Conservation (phyloP, 2,797 vertebrate genomes). For the Aplochiton taeniatus region DNA sequence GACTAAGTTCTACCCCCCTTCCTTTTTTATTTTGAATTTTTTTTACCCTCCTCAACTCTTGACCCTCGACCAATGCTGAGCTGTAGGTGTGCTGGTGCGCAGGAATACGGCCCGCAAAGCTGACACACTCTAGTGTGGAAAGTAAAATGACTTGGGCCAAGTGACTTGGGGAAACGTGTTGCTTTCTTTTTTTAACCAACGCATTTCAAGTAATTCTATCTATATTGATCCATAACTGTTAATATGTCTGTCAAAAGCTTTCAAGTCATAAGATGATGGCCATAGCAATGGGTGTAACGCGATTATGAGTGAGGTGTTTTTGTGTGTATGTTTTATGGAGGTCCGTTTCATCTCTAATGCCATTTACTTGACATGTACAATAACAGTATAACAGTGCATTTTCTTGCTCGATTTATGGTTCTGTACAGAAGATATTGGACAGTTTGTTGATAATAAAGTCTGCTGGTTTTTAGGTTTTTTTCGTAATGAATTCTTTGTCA, state of each 20-base stretch:
- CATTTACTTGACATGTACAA: constrained; percentile 78
- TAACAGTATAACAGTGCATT: constrained; percentile 77
- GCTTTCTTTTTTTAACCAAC: constrained; percentile 16
- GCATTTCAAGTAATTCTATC: constrained; percentile 24
- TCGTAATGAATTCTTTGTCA: neutral
- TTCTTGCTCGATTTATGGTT: constrained; percentile 55
- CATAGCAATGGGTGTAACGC: constrained; percentile 43
- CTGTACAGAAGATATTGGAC: constrained; percentile 86
- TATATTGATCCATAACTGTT: constrained; percentile 38
- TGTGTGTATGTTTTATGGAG: constrained; percentile 62
- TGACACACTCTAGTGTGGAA: neutral
- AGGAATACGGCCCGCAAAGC: constrained; percentile 21
- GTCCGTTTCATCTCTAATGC: constrained; percentile 69
- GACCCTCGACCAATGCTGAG: constrained; percentile 12
- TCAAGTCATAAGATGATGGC: constrained; percentile 46
- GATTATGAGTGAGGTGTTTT: constrained; percentile 36
- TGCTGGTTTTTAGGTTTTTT: constrained; percentile 80
- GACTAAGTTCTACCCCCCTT: constrained; percentile 2
- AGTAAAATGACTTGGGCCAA: constrained; percentile 13
- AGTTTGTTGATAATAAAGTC: constrained; percentile 86
- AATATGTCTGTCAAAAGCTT: constrained; percentile 45
- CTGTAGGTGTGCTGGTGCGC: constrained; percentile 13
- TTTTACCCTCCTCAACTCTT: neutral
- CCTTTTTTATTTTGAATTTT: too few relatives aligned
- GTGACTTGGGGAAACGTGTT: constrained; percentile 6